Evolutionary conservation across 2,888 invertebrate species (phyloP), one percentile per base, ranked within the genome.

Genomic region (Asteroscopus sphinx): DNA sequence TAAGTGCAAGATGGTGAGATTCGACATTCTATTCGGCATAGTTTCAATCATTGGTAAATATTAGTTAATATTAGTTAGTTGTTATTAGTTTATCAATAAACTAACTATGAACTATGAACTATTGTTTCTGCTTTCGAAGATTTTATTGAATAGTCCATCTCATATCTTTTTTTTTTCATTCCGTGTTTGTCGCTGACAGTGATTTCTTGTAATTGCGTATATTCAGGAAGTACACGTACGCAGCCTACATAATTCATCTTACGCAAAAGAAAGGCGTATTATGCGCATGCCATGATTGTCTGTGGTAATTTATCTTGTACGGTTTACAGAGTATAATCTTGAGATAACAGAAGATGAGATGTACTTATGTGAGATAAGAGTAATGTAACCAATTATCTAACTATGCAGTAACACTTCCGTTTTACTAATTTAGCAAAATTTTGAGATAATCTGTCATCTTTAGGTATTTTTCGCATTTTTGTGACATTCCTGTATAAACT

Each of bases 271-370:
- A 35, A 35, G 13, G 32, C 12, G 7, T 15, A 35, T 13, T 35
- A 21, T 1, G 7, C 2, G 21, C 13, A 13, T 16, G 17, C 32
- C n/a, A 41, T 16, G 11, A 16, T 39, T 11, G 32, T 40, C 30
- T 47, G 45, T 37, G 28, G 52, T 37, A 67, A 67, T 67, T 56
- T 67, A 63, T 69, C 66, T 67, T 56, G 12, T 26, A 36, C 6
- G 52, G 66, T 69, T 48, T 56, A 63, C 72, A 32, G 26, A 52
- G 69, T 45, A 16, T 69, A 41, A 67, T 69, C 66, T 45, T 0
- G 1, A 69, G 66, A 48, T 69, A 52, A 69, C 17, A 35, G 12
- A 37, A 48, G 37, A 69, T 41, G 57, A 8, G 30, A 35, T 32
- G 33, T 46, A 46, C 15, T 3, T 51, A 21, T 16, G 30, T 16